A percentile compares a stretch with the other conserved stretches of the same genome.
Conservation (phyloP, 2,888 invertebrate genomes). For the Exephanes ischioxanthus region DNA sequence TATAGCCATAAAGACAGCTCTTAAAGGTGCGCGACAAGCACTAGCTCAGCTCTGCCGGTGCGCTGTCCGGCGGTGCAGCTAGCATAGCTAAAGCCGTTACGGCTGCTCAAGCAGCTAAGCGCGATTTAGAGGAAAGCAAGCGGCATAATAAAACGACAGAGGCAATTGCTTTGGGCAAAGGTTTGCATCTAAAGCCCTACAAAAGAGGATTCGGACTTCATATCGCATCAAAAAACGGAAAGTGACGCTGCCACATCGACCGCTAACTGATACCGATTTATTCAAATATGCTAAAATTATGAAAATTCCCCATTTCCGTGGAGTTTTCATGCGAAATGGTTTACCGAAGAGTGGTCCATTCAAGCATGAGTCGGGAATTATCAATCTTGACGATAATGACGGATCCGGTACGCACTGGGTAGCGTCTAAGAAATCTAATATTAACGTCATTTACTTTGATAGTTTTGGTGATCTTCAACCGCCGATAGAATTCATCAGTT, state of each 20-base stretch:
- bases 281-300: conserved; percentile 58
- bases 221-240: no score
- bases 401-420: conserved; percentile 71
- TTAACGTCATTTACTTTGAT: conserved; percentile 62
- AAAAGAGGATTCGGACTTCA: no score
- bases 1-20: not conserved
- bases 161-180: no score
- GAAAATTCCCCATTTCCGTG: no score
- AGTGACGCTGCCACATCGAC: conserved; percentile 45
- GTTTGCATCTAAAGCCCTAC: conserved; percentile 70
- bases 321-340: no score
- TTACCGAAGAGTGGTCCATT: no score
- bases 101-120: conserved; percentile 69
- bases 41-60: no score
- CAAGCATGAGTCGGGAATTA: conserved; percentile 63
- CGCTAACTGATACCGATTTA: conserved; percentile 71
- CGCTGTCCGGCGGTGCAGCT: no score
- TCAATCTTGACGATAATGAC: conserved; percentile 69
- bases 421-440: conserved; percentile 55
- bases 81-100: conserved; percentile 68
- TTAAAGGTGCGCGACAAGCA: no score
- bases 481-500: conserved; percentile 46
- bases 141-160: conserved; percentile 73
- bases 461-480: conserved; percentile 67
- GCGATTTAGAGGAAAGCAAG: conserved; percentile 70